A percentile compares a stretch with the other conserved stretches of the same genome.
Evolutionary conservation across 2,113 vertebrate species (phyloP).

Genomic region (Astur gentilis): DNA sequence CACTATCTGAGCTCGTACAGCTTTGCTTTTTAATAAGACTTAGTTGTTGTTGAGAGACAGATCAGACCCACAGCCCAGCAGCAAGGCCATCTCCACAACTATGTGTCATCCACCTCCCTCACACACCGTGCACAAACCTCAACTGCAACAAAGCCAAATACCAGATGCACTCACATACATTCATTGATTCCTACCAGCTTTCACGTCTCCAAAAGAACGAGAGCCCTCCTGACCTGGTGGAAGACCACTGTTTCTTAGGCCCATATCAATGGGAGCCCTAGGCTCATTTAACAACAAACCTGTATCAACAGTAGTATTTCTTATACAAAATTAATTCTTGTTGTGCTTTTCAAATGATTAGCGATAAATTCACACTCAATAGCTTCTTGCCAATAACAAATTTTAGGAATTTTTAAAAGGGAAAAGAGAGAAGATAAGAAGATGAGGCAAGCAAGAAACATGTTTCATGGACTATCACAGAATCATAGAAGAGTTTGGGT

Average conservation of each 20-base stretch:
- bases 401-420: background rate
- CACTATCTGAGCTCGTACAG: rapidly evolving
- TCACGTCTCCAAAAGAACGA: background rate
- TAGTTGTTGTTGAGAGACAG: background rate
- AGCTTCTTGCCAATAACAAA: background rate
- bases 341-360: background rate
- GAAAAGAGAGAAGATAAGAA: background rate
- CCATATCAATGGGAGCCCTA: background rate
- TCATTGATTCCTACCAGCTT: background rate
- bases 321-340: background rate
- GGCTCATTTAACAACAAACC: background rate
- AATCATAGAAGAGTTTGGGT: too few relatives aligned
- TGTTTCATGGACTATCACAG: background rate
- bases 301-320: background rate
- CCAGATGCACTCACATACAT: background rate
- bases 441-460: background rate
- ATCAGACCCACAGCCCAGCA: background rate
- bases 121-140: background rate
- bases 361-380: background rate
- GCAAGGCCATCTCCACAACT: background rate
- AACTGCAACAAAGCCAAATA: background rate
- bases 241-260: background rate
- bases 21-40: background rate
- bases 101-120: background rate
- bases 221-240: background rate